A percentile compares a stretch with the other conserved stretches of the same genome.
Conservation (phyloP, 2,888 invertebrate species). For the Caenorhabditis becei region DNA sequence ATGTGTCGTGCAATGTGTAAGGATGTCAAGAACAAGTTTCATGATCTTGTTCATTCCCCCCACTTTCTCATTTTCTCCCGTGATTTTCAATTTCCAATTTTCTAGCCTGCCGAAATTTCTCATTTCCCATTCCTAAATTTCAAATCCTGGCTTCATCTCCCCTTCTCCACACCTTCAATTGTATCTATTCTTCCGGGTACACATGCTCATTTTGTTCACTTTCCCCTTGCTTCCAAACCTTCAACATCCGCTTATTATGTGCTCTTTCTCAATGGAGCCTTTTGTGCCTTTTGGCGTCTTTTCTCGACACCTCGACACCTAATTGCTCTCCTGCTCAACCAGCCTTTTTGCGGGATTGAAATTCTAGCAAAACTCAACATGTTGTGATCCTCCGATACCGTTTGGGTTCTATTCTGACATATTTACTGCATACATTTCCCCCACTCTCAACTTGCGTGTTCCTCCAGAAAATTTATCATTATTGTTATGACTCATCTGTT, state of each 20-base stretch:
- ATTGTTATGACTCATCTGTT: neutral
- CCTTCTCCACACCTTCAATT: slow-evolving; percentile 10
- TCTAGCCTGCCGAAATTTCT: neutral
- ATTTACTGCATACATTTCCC: neutral
- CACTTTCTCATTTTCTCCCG: slow-evolving; percentile 16
- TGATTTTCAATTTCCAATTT: slow-evolving; percentile 18
- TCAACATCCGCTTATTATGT: slow-evolving; percentile 56
- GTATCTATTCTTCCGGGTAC: slow-evolving; percentile 54
- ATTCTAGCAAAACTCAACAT: neutral
- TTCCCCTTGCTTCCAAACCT: slow-evolving; percentile 28
- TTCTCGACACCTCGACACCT: slow-evolving; percentile 46
- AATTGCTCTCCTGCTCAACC: slow-evolving; percentile 31
- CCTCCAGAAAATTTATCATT: neutral
- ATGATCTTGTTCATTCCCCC: no score
- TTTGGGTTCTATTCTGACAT: neutral
- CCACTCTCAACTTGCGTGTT: neutral
- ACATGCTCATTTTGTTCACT: slow-evolving; percentile 49
- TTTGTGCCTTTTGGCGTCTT: slow-evolving; percentile 13
- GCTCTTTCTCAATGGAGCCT: neutral
- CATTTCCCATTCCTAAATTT: neutral
- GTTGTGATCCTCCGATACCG: slow-evolving; percentile 7
- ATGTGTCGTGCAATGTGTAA: slow-evolving; percentile 47
- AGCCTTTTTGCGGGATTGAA: slow-evolving; percentile 31
- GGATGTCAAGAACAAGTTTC: no score
- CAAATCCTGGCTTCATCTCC: neutral